These are phyloP conservation scores for Caenorhabditis latens DNA, from an alignment of 1,140 invertebrate species.

Conservation along the genomic window DNA sequence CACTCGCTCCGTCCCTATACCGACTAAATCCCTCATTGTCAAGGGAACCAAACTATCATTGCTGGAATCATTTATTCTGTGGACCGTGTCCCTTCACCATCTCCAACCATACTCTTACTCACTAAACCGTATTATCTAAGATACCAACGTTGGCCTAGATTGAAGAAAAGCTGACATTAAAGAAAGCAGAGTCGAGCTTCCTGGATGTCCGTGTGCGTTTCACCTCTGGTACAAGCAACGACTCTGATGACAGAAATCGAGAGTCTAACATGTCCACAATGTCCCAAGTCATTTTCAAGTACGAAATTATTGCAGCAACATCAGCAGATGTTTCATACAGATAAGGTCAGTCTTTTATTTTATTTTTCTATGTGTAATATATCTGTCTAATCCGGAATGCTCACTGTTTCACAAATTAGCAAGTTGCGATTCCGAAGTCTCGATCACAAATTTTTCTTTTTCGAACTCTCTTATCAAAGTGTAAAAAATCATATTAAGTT, in stretches of 20 bases:
- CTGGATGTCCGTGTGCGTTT: constrained; percentile 51
- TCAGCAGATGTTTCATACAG: constrained; percentile 67
- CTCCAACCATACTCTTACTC: constrained; percentile 50
- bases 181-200: constrained; percentile 36
- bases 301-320: constrained; percentile 64
- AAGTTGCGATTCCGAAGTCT: no score
- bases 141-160: constrained; percentile 27
- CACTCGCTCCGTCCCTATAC: neutral
- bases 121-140: constrained; percentile 15
- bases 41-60: neutral
- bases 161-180: constrained; percentile 49
- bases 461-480: no score
- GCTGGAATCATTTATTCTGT: neutral
- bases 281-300: constrained; percentile 64
- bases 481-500: no score
- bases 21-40: neutral
- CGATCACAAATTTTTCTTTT: no score
- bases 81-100: neutral
- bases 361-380: neutral
- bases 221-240: constrained; percentile 42
- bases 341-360: constrained; percentile 59
- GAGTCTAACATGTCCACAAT: constrained; percentile 61
- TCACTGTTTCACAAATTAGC: neutral
- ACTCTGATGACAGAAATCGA: constrained; percentile 37
- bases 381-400: neutral